Conservation (phyloP, 35 echinoderm and acorn worm species). For the Heliocidaris tuberculata region DNA sequence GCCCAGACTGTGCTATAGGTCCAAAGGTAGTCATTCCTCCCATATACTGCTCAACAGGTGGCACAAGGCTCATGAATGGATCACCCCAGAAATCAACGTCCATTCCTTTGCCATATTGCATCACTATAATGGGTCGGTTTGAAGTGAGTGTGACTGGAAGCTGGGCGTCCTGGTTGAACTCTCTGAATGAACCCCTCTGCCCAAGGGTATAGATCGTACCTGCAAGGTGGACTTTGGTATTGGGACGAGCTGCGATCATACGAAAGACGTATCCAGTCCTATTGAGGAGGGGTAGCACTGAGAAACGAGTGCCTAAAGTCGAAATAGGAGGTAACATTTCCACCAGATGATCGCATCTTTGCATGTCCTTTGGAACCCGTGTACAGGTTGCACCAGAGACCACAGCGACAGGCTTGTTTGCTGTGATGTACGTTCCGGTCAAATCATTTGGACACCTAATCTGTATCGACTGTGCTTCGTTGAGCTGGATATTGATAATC, state of each 20-base stretch:
- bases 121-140: slow-evolving; percentile 74
- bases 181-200: slow-evolving; percentile 66
- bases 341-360: slow-evolving; percentile 86
- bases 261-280: slow-evolving; percentile 84
- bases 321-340: slow-evolving; percentile 81
- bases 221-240: slow-evolving; percentile 68
- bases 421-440: slow-evolving; percentile 75
- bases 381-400: slow-evolving; percentile 77
- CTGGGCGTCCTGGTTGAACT: slow-evolving; percentile 75
- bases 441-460: slow-evolving; percentile 70
- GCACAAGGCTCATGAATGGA: slow-evolving; percentile 76
- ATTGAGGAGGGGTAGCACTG: slow-evolving; percentile 73
- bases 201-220: slow-evolving; percentile 53
- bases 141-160: slow-evolving; percentile 66
- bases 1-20: slow-evolving; percentile 59
- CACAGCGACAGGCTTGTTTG: slow-evolving; percentile 71
- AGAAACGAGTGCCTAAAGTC: slow-evolving; percentile 80
- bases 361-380: slow-evolving; percentile 56
- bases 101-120: slow-evolving; percentile 82
- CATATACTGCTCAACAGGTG: slow-evolving; percentile 86
- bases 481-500: slow-evolving; percentile 57
- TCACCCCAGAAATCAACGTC: slow-evolving; percentile 76
- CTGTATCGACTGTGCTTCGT: slow-evolving; percentile 68
- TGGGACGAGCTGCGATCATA: slow-evolving; percentile 68
- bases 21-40: slow-evolving; percentile 82